Evolutionary conservation across 23 tunicate species (phyloP), one percentile per base, ranked within the genome.

Genomic region (Halocynthia roretzi): DNA sequence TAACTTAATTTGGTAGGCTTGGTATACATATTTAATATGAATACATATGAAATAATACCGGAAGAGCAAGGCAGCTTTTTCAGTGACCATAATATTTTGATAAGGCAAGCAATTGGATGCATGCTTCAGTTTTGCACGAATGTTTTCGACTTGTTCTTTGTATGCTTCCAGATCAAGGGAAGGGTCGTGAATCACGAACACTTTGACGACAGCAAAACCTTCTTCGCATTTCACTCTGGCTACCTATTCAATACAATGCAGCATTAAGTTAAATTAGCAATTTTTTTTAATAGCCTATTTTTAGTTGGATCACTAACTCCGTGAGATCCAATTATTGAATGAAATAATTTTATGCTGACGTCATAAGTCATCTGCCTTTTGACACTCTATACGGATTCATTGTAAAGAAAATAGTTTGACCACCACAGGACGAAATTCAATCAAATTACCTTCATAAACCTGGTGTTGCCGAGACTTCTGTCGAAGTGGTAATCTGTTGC

Each of bases 401-500:
- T 31, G 44, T 31, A 4, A 31, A 31, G 44, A 4, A 1, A 31
- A 31, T 31, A 4, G 44, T 31, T 31, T 31, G 44, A 31, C 44
- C 44, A 11, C 5, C 17, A 49, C 68, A 72, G 2, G 18, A 4
- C 4, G 77, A 23, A 51, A n/a, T 2, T 10, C 50, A 72, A 0
- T 44, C 15, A 23, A 15, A 20, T 70, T 44, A 80, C 83, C 80
- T 94, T 94, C 99, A 94, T 94, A 77, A 94, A 94, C 50, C 99
- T 81, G 6, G 99, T 94, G 77, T 90, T 87, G 40, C 99, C 99
- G 54, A 94, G 54, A 60, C 87, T 85, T 61, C 82, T 87, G 50
- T 84, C 87, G 67, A 72, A 84, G 8, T 81, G 62, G 53, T 68
- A 85, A 9, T 88, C 81, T 8, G 82, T 75, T 50, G 85, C 83